Conservation (phyloP, 2,888 invertebrate species). For the Aphrophora alni region DNA sequence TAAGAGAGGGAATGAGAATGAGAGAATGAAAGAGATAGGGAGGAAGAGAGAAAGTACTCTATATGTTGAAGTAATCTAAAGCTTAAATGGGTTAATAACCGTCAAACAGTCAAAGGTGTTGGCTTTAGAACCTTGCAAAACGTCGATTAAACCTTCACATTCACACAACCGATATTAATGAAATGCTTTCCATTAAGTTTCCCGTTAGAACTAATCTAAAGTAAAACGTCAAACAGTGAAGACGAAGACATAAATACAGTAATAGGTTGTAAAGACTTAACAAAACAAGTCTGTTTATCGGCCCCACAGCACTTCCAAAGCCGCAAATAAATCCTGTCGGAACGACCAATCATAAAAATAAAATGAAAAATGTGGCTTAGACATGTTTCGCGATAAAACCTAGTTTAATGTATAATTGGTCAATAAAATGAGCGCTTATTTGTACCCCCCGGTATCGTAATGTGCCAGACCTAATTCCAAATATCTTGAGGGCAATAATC, state of each 20-base stretch:
- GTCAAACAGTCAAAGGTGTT: no score
- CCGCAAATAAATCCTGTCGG: background rate
- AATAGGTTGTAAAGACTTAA: conserved; percentile 1
- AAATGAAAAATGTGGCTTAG: background rate
- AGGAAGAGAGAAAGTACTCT: no score
- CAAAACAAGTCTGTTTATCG: background rate
- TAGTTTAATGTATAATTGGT: background rate
- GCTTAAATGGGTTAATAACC: no score
- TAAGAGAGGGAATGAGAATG: no score
- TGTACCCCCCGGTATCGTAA: background rate
- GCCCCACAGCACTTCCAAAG: background rate
- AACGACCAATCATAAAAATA: background rate
- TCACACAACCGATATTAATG: background rate
- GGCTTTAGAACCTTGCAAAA: background rate
- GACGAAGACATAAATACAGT: background rate
- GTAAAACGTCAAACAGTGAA: background rate
- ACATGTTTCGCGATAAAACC: background rate
- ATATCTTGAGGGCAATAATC: background rate
- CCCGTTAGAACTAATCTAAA: background rate
- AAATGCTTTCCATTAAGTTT: background rate
- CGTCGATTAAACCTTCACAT: background rate
- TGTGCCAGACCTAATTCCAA: background rate
- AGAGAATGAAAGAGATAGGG: no score
- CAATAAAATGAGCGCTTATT: background rate
- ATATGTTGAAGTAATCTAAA: no score